Percentiles rank a stretch among this genome's conserved stretches.
These are phyloP conservation scores for Lepidurus apus DNA, from an alignment of 1,140 invertebrate genomes.

Conservation along the genomic window DNA sequence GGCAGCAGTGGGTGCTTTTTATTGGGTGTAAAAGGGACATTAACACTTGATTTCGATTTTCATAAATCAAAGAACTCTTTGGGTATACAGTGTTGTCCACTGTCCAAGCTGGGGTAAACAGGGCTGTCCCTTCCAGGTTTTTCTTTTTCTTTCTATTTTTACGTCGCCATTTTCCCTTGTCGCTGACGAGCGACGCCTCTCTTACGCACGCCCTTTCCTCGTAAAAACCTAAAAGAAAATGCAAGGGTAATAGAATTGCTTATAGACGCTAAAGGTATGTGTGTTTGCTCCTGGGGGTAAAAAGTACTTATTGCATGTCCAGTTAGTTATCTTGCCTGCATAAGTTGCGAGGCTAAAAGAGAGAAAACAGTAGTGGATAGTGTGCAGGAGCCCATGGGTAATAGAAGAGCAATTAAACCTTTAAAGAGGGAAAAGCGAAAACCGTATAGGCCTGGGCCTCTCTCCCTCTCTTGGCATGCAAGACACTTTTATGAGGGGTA, in stretches of 20 bases:
- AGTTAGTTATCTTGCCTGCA: background rate
- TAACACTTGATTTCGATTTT: constrained; percentile 15
- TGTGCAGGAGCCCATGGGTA: constrained; percentile 5
- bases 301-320: background rate
- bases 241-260: background rate
- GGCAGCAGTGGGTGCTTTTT: background rate
- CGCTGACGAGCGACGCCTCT: background rate
- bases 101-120: too few species aligned
- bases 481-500: constrained; percentile 16
- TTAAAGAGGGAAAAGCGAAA: background rate
- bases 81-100: background rate
- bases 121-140: background rate
- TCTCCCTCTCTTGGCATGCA: background rate
- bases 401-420: constrained; percentile 18
- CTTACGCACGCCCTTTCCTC: background rate
- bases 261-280: background rate
- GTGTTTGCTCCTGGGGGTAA: background rate
- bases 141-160: constrained; percentile 7
- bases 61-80: background rate
- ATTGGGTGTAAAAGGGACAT: background rate
- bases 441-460: background rate
- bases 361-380: background rate
- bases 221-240: background rate
- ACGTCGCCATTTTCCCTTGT: constrained; percentile 15
- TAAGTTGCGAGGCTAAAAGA: background rate